Base-by-base conservation (phyloP, 2,888 invertebrate genomes). In the Serripes groenlandicus region DNA sequence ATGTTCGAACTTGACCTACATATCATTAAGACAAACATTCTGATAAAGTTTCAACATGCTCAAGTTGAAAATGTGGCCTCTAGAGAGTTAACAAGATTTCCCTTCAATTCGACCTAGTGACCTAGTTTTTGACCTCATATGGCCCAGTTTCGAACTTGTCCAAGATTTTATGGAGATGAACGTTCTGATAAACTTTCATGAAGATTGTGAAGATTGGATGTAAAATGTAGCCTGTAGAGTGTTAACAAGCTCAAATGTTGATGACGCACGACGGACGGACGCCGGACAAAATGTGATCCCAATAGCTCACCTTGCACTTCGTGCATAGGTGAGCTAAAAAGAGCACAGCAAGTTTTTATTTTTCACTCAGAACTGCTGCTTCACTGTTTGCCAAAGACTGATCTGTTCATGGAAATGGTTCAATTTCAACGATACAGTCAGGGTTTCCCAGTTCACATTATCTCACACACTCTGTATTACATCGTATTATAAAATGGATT, bases 401-500 rank as follows among this genome's bases (percentile, higher is more conserved):
- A n/a, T n/a, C n/a, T n/a, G n/a, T n/a, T n/a, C n/a, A 11, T 62
- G 62, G 28, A 32, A 62, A 26, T 21, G 62, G 30, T 18, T 30
- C 1, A 30, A 62, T 21, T 18, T 32, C 1, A 32, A 21, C 1
- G 11, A 23, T n/a, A n/a, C n/a, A n/a, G n/a, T n/a, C n/a, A n/a
- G n/a, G n/a, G n/a, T n/a, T n/a, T n/a, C 9, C 11, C 42, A 42
- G 42, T 15, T 18, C 9, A 42, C 42, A 15, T 42, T 35, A 7
- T 1, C 28, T n/a, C n/a, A n/a, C n/a, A n/a, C n/a, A n/a, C n/a
- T n/a, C n/a, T n/a, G 18, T 49, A 28, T 69, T 62, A 92, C 92
- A 92, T 92, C 7, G 92, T 91, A 75, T 88, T 91, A 80, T 92
- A 90, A 79, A 90, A 92, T 23, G 90, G 89, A 66, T 84, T 89